Conservation (phyloP, 2,797 vertebrate genomes). For the Lemur catta region DNA sequence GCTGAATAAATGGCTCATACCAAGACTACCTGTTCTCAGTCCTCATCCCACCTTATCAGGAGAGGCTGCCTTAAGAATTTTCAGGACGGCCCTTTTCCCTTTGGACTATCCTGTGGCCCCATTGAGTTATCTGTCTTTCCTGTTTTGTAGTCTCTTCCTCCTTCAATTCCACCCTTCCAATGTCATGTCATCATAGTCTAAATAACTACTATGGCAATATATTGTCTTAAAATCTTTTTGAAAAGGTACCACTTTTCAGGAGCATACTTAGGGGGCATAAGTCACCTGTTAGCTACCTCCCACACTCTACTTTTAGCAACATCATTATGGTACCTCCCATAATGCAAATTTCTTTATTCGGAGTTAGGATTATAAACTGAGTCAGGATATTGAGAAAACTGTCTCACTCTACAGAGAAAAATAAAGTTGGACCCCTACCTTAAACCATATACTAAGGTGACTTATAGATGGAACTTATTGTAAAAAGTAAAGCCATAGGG, state of each 20-base stretch:
- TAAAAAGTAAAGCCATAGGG: neutral
- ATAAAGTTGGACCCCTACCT: neutral
- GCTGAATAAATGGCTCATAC: neutral
- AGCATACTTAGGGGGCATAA: neutral
- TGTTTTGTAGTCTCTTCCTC: neutral
- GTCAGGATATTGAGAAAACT: slow-evolving; percentile 1
- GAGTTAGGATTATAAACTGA: neutral
- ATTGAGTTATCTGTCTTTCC: neutral
- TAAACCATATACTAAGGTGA: neutral
- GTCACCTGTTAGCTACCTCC: neutral
- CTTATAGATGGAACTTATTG: neutral
- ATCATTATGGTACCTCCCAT: neutral
- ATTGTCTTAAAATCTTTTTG: neutral
- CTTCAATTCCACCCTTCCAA: neutral
- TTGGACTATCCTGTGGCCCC: neutral
- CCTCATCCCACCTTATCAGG: neutral
- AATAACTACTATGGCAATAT: neutral
- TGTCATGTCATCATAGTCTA: neutral
- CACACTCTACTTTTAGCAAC: neutral
- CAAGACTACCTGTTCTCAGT: neutral
- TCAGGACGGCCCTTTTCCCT: neutral
- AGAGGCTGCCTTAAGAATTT: neutral
- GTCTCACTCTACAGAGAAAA: neutral
- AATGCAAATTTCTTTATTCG: neutral
- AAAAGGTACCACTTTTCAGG: neutral